Base-by-base conservation (phyloP, 2,888 invertebrate genomes). In the Gordius sp. region DNA sequence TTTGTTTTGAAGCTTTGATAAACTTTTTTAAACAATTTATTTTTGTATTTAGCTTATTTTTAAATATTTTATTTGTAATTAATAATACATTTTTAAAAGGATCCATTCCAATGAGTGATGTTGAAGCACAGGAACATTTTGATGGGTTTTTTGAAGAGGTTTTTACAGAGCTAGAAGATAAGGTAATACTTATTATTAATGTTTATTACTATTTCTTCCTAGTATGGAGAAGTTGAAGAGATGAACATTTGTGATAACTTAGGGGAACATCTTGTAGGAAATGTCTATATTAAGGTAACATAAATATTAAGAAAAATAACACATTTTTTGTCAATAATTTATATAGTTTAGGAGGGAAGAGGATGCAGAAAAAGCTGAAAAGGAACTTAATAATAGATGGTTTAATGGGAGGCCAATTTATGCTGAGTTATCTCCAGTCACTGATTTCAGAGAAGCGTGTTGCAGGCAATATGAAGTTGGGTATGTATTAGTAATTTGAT, bases 181-280 rank as follows among this genome's bases (percentile, higher is more conserved):
- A 91, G 20, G 55, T 54, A 54, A 27, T 26, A 8, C 39, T 33
- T 33, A 33, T 33, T 13, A 33, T 47, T 20, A 18, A 18, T 18
- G 20, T 47, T n/a, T 47, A 18, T n/a, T 47, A 18, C 4, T 47
- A 26, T 28, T 28, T 26, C 8, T 54, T 47, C 27, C 8, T 8
- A 54, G 74, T 97, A 97, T 72, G 97, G 97, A 0, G 91, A 93
- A 72, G 93, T 97, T 65, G 97, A 99, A 71, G 97, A 99, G 72
- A 93, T 97, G 89, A 97, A 97, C 73, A 91, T 99, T 1, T 99
- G 97, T 72, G 97, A 99, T 71, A 99, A 99, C 71, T 77, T 97
- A 60, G 91, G 91, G 1, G 91, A 93, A 69, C 93, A 93, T 68
- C 75, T 97, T 62, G 91, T 97, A 41, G 97, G 97, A 58, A 97